A percentile compares a stretch with the other conserved stretches of the same genome.
These are phyloP conservation scores for Spialia ferax DNA, from an alignment of 2,888 invertebrate genomes.

Conservation along the genomic window DNA sequence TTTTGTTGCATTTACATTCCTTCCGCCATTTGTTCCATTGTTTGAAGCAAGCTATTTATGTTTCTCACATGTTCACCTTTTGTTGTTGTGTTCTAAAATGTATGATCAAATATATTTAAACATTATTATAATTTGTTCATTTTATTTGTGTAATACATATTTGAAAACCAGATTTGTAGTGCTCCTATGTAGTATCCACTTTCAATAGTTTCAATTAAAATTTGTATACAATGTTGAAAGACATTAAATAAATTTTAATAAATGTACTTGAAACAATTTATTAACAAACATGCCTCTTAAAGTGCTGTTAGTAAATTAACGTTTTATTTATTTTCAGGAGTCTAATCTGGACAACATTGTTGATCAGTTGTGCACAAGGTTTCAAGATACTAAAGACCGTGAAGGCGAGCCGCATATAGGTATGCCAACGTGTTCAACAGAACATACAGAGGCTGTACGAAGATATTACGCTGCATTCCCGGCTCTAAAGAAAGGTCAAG, in stretches of 20 bases:
- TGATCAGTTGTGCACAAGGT: slow-evolving; percentile 93
- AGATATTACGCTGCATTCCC: slow-evolving; percentile 93
- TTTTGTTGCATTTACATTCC: slow-evolving; percentile 65
- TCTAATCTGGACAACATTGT: slow-evolving; percentile 93
- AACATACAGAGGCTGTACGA: slow-evolving; percentile 89
- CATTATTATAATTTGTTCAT: too few relatives aligned
- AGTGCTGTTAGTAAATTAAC: neutral
- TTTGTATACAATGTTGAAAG: neutral
- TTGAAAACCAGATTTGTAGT: slow-evolving; percentile 9
- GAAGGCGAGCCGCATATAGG: slow-evolving; percentile 75
- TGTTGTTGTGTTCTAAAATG: neutral
- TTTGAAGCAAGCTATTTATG: slow-evolving; percentile 48
- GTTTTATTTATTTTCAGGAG: slow-evolving; percentile 85
- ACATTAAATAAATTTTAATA: neutral
- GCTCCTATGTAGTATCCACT: neutral
- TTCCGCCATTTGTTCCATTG: slow-evolving; percentile 72
- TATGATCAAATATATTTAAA: neutral
- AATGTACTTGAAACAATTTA: neutral
- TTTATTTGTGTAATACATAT: too few relatives aligned
- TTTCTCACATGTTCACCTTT: slow-evolving; percentile 32
- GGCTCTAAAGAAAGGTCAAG: slow-evolving; percentile 86
- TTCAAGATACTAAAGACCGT: slow-evolving; percentile 89
- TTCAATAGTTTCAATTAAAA: neutral
- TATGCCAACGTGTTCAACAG: slow-evolving; percentile 82
- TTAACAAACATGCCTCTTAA: neutral